These are phyloP conservation scores for Carposina sasakii DNA, from an alignment of 1,140 invertebrate species.

Conservation along the genomic window DNA sequence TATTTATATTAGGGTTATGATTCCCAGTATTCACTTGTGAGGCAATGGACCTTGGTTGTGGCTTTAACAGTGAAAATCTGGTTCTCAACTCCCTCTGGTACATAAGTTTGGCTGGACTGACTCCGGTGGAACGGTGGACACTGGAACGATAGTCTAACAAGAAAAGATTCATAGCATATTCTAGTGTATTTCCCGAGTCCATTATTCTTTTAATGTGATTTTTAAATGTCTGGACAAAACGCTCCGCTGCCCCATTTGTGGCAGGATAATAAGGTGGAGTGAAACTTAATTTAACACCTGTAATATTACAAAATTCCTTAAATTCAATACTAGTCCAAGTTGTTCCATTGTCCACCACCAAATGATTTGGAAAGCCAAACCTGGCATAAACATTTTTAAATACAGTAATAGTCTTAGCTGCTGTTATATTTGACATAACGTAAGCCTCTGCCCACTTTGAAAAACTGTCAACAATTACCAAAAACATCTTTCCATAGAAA, in stretches of 20 bases:
- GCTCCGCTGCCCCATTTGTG: conserved; percentile 43
- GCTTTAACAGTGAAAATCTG: conserved; percentile 20
- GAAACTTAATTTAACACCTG: conserved; percentile 35
- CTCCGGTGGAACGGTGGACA: conserved; percentile 9
- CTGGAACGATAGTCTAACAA: conserved; percentile 24
- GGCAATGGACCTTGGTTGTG: no score
- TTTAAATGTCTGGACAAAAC: conserved; percentile 42
- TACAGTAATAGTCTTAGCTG: conserved; percentile 14
- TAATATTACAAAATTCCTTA: conserved; percentile 18
- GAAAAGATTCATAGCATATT: conserved; percentile 23
- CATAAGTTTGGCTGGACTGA: conserved; percentile 15
- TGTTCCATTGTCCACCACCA: conserved; percentile 18
- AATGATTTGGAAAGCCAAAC: conserved; percentile 15
- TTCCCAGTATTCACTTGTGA: no score
- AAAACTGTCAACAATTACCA: conserved; percentile 33
- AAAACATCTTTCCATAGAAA: conserved; percentile 31
- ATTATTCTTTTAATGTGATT: conserved; percentile 25
- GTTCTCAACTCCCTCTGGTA: conserved; percentile 16
- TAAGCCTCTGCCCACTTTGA: conserved; percentile 36
- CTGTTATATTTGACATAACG: conserved; percentile 25
- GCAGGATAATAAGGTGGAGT: conserved; percentile 41
- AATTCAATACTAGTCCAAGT: conserved; percentile 20
- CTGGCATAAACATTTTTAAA: conserved; percentile 23
- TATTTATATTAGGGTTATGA: no score
- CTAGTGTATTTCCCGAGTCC: conserved; percentile 22